Conservation (phyloP, 2,888 invertebrate genomes). For the Galeopsomyia nigrocyanea region DNA sequence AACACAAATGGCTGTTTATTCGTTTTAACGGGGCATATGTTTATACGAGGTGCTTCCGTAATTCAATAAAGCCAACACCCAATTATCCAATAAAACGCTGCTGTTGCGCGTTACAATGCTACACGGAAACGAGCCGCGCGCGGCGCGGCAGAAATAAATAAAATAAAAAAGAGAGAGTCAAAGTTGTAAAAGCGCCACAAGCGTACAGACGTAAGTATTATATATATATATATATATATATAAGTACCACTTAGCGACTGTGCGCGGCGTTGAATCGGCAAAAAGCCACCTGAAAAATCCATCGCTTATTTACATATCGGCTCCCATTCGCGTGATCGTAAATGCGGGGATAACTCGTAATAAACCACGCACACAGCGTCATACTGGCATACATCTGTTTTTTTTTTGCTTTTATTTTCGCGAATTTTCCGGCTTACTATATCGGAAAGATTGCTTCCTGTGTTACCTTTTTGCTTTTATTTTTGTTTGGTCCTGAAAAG, state of each 20-base stretch:
- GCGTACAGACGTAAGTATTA: background rate
- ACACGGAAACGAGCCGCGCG: no score
- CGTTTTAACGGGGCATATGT: no score
- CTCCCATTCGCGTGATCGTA: conserved; percentile 25
- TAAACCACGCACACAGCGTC: background rate
- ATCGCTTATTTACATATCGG: conserved; percentile 26
- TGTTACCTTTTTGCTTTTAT: no score
- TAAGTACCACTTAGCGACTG: conserved; percentile 25
- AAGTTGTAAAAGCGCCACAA: conserved; percentile 10
- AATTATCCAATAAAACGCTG: conserved; percentile 6
- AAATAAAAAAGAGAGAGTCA: background rate
- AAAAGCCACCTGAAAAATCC: conserved; percentile 38
- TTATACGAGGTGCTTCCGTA: background rate
- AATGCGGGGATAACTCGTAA: conserved; percentile 12
- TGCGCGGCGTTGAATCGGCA: conserved; percentile 15
- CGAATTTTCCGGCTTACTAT: no score
- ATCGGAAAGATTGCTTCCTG: no score
- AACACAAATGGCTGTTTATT: no score
- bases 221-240: conserved; percentile 2
- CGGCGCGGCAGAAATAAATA: no score
- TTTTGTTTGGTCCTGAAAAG: no score
- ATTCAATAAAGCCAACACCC: conserved; percentile 7
- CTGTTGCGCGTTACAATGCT: no score
- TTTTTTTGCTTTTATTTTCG: no score
- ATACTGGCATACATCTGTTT: no score